Conservation (phyloP, 2,888 invertebrate genomes). For the Leptopilina drosophilae region DNA sequence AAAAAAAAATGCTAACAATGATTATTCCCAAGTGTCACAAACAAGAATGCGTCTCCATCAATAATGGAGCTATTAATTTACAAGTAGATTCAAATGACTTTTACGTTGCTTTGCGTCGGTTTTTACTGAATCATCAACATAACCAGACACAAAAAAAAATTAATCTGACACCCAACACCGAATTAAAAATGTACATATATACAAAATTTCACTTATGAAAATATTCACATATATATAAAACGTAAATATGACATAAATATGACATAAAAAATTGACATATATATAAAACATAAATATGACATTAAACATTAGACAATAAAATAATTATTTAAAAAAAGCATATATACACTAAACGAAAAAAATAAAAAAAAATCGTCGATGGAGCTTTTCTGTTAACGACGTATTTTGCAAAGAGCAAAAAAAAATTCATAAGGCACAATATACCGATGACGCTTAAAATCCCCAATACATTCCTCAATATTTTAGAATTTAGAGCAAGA, state of each 20-base stretch:
- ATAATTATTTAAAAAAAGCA: slow-evolving; percentile 37
- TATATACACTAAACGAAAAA: no score
- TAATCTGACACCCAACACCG: slow-evolving; percentile 33
- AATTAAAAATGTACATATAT: neutral
- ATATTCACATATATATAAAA: neutral
- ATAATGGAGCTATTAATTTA: slow-evolving; percentile 43
- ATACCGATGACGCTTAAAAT: slow-evolving; percentile 47
- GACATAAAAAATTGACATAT: no score
- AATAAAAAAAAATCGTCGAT: slow-evolving; percentile 44
- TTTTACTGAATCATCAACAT: slow-evolving; percentile 43
- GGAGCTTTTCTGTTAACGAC: slow-evolving; percentile 52
- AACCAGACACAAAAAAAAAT: slow-evolving; percentile 45
- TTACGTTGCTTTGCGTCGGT: slow-evolving; percentile 36
- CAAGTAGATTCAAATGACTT: slow-evolving; percentile 41
- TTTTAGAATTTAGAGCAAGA: slow-evolving; percentile 55
- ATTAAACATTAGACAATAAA: neutral
- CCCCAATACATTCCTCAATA: slow-evolving; percentile 53
- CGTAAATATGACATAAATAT: no score
- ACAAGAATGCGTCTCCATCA: slow-evolving; percentile 31
- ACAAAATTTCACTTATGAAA: neutral
- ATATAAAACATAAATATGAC: no score
- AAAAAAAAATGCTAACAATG: neutral
- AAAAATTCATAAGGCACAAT: slow-evolving; percentile 41
- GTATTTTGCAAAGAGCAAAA: slow-evolving; percentile 49
- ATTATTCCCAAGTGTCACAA: slow-evolving; percentile 29